Evolutionary conservation across 2,113 vertebrate genomes (phyloP), one percentile per base, ranked within the genome.

Genomic region (Eurypyga helias): DNA sequence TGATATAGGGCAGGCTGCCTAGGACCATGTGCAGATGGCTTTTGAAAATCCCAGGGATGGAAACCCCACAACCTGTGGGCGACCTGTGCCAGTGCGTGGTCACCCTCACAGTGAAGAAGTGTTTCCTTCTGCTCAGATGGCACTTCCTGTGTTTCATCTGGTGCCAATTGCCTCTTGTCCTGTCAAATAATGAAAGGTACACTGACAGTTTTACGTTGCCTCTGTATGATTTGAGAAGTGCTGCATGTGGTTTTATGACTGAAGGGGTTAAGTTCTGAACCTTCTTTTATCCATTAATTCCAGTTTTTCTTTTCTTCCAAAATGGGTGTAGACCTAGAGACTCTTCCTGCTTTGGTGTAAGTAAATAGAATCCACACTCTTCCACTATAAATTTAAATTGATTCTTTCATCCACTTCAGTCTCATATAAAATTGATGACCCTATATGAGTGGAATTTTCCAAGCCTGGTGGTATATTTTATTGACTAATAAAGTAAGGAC

Each of bases 371-470:
- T 64, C 18, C 28, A 9, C 34, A 28, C 11, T 73, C 33, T 80
- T 88, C 36, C 83, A 19, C 17, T 81, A 41, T 66, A 77, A 70
- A 82, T 85, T 88, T 85, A 79, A 79, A 62, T 51, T 45, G 46
- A 78, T 93, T 93, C 36, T 8, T 70, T 34, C 57, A 60, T 58
- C 16, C 6, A 1, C 29, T 8, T 88, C 55, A 73, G 23, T 83
- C 58, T 23, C 19, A 4, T 81, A 81, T 29, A 67, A 80, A 93
- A 92, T 87, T 67, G 66, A 57, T 93, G 58, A 28, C 46, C 33
- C 8, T 88, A 1, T 45, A 17, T 51, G 14, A 87, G 21, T 78
- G 88, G 51, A 93, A 78, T 81, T 89, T 93, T 90, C 72, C 80
- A 89, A 67, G 55, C 26, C 26, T 71, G 12, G 25, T 21, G 55